A percentile compares a stretch with the other conserved stretches of the same genome.
Conservation (phyloP, 1,140 invertebrate genomes). For the Hesperophylax magnus region DNA sequence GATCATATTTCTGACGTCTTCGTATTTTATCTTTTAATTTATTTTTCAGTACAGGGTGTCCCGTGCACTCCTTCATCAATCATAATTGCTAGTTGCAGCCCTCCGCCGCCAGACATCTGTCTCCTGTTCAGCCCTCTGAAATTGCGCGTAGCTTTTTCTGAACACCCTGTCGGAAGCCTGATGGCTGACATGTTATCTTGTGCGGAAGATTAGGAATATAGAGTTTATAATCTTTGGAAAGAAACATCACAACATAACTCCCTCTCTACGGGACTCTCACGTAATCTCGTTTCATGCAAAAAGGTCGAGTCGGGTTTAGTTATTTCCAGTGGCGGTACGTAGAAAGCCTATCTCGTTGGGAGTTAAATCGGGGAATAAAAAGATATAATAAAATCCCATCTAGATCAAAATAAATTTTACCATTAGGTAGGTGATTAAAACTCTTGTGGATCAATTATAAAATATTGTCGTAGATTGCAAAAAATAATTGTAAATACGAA, state of each 20-base stretch:
- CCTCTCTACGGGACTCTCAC: neutral
- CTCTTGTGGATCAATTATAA: no score
- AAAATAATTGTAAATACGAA: no score
- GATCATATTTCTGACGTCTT: slow-evolving; percentile 11
- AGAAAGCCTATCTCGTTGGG: no score
- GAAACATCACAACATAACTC: neutral
- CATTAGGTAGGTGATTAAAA: no score
- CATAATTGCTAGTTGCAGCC: slow-evolving; percentile 7
- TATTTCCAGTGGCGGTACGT: no score
- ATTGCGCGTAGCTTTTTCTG: slow-evolving; percentile 8
- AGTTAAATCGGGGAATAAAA: no score
- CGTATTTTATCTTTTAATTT: neutral
- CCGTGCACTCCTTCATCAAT: slow-evolving; percentile 16
- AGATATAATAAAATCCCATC: no score
- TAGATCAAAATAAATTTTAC: no score
- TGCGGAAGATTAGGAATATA: neutral
- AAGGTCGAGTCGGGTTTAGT: neutral
- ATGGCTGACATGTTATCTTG: neutral
- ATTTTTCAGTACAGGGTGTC: slow-evolving; percentile 16
- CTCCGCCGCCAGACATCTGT: neutral
- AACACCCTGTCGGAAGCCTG: slow-evolving; percentile 3
- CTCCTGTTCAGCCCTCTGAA: neutral
- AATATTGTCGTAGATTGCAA: no score
- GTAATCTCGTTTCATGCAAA: neutral
- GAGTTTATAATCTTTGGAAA: slow-evolving; percentile 4